Base-by-base conservation (phyloP, 37 sponge, comb jelly and placozoan species). In the Geodia barretti region DNA sequence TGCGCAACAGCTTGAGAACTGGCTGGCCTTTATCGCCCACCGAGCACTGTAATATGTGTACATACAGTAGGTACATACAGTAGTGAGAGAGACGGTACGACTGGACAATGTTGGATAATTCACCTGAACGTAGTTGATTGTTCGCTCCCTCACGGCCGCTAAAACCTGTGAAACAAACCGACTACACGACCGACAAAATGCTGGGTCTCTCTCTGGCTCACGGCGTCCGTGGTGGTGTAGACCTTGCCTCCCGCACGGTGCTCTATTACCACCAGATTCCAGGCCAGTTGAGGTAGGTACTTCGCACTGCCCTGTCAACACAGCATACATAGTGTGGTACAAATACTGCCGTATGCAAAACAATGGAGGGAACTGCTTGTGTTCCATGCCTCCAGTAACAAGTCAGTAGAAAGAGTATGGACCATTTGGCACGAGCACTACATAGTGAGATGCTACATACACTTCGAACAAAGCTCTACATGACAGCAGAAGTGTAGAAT, bases 71-170 rank as follows among this genome's bases (percentile, higher is more conserved):
- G 19, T 39, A 70, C 71, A 70, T 19, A 70, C 20, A 33, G 20
- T 37, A 30, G 11, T 37, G 31, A 14, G 31, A 25, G 17, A 65
- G 26, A 11, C 17, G n/a, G 25, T 23, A n/a, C 66, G 7, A 65
- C 8, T 65, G 25, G 33, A 62, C 2, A 64, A 64, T 23, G 35
- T 29, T 72, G 1, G 26, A 43, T 20, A 28, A 32, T 21, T 41
- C 34, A 93, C 90, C 80, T 93, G 93, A 23, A 82, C 34, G 42
- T 89, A 93, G n/a, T 39, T 8, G 1, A 93, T 73, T 23, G 72
- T 41, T 54, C 78, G 74, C 3, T 80, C 89, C 69, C 83, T 75
- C 1, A 83, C 93, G 41, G 66, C 65, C 21, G 93, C 90, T 43
- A 93, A 78, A 5, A 93, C 87, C 93, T 93, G 65, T 19, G 41